These are phyloP conservation scores for Tenebrio molitor DNA, from an alignment of 1,140 invertebrate genomes.

Conservation along the genomic window DNA sequence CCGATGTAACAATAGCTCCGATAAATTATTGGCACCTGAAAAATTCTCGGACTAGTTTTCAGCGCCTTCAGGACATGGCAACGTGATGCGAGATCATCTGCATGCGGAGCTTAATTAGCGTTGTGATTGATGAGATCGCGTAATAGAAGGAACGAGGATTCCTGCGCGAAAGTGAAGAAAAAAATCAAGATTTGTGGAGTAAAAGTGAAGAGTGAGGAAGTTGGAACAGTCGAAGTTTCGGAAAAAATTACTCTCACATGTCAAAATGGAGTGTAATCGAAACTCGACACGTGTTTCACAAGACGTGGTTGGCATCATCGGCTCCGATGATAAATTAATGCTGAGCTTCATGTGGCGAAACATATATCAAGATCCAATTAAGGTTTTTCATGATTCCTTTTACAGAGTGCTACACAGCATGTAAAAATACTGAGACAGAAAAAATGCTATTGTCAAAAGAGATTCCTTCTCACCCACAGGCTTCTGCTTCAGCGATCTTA, in stretches of 20 bases:
- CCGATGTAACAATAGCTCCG: constrained; percentile 26
- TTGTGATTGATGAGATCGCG: too few species aligned
- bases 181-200: not conserved
- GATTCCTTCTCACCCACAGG: too few species aligned
- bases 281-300: constrained; percentile 31
- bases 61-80: not conserved
- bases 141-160: too few species aligned
- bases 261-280: constrained; percentile 24
- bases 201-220: not conserved
- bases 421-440: not conserved
- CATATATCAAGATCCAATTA: constrained; percentile 40
- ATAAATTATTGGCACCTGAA: constrained; percentile 35
- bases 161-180: not conserved
- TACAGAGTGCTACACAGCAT: not conserved
- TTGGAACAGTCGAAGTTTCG: not conserved
- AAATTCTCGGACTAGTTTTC: not conserved
- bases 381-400: constrained; percentile 24
- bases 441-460: too few species aligned
- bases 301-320: constrained; percentile 34
- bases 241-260: constrained; percentile 37
- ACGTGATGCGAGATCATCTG: not conserved
- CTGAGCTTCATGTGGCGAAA: constrained; percentile 19
- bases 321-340: constrained; percentile 26
- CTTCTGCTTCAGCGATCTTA: too few species aligned
- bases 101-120: too few species aligned